A percentile compares a stretch with the other conserved stretches of the same genome.
These are phyloP conservation scores for Montifringilla adamsi DNA, from an alignment of 2,113 vertebrate species.

Conservation along the genomic window DNA sequence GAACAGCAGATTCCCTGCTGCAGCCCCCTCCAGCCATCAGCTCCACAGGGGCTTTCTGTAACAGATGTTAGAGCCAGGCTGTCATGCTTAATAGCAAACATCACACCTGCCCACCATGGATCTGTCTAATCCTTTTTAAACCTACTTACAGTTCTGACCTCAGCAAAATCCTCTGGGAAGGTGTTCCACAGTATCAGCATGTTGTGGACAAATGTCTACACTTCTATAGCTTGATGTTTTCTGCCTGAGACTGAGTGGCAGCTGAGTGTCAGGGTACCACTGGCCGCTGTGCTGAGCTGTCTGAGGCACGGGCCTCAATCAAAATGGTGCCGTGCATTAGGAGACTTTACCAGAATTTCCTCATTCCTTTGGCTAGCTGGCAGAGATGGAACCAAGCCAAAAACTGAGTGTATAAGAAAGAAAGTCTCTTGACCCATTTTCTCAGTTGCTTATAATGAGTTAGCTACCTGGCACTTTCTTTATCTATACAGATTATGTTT, in stretches of 20 bases:
- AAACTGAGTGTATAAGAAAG: background rate
- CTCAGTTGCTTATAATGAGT: background rate
- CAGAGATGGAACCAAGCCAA: background rate
- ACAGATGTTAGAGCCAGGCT: background rate
- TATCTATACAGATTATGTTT: background rate
- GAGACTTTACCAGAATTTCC: background rate
- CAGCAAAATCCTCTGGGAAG: background rate
- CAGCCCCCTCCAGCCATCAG: background rate
- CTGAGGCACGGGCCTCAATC: background rate
- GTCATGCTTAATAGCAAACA: background rate
- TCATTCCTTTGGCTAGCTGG: background rate
- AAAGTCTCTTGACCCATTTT: background rate
- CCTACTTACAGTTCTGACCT: background rate
- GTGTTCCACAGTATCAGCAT: background rate
- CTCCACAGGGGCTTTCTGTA: background rate
- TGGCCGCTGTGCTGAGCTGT: background rate
- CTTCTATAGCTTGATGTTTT: background rate
- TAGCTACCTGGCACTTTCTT: background rate
- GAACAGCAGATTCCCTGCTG: background rate
- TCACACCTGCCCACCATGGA: background rate
- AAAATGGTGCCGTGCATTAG: background rate
- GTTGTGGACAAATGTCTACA: background rate
- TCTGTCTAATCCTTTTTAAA: conserved; percentile 37
- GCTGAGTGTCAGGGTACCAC: background rate
- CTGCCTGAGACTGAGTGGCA: background rate